These are phyloP conservation scores for Orius insidiosus DNA, from an alignment of 1,140 invertebrate genomes.

Conservation along the genomic window DNA sequence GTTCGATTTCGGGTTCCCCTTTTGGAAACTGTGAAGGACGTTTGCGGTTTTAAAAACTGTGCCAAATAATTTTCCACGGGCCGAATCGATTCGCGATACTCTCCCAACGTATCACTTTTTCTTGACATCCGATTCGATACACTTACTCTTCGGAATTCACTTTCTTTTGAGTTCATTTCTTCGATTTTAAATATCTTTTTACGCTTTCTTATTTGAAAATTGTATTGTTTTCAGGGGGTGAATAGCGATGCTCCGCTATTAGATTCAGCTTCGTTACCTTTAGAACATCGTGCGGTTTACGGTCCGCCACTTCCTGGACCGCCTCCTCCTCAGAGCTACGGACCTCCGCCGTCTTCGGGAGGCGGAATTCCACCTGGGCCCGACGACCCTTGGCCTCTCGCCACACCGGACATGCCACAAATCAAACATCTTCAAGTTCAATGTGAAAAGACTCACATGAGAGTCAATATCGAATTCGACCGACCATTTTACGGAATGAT, in stretches of 20 bases:
- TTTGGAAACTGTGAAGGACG: too few species aligned
- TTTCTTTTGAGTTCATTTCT: background rate
- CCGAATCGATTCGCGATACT: too few species aligned
- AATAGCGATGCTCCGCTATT: conserved; percentile 19
- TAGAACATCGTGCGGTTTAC: conserved; percentile 23
- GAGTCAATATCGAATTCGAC: conserved; percentile 80
- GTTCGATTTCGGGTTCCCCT: too few species aligned
- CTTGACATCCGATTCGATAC: background rate
- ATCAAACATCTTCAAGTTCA: conserved; percentile 81
- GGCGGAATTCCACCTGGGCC: conserved; percentile 21
- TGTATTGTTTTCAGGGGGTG: conserved; percentile 18
- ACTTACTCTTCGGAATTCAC: background rate
- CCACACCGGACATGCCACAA: conserved; percentile 72
- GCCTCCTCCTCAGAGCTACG: conserved; percentile 27
- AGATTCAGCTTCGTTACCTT: conserved; percentile 19
- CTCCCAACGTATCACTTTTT: background rate
- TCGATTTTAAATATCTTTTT: background rate
- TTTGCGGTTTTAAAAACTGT: too few species aligned
- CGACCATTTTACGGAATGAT: conserved; percentile 90
- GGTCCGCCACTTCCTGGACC: conserved; percentile 19
- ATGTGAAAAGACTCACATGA: conserved; percentile 87
- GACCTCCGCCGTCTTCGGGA: conserved; percentile 17
- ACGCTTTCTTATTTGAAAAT: background rate
- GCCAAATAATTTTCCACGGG: too few species aligned
- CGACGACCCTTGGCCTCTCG: conserved; percentile 60